Base-by-base conservation (phyloP, 2,797 vertebrate genomes). In the Chelon labrosus region DNA sequence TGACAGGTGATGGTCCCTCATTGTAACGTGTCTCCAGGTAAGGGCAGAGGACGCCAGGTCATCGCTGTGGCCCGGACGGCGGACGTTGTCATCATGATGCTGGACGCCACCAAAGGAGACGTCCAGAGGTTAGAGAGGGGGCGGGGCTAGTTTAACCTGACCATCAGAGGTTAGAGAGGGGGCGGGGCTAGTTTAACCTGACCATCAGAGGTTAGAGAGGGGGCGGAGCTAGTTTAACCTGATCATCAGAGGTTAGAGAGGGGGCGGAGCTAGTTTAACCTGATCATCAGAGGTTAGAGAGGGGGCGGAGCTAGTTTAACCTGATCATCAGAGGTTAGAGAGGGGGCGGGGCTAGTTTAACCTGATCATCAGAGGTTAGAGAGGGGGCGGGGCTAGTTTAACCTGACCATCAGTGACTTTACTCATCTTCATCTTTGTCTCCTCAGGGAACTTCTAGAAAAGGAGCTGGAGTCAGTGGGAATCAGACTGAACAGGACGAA, bases 11-110 rank as follows among this genome's bases (percentile, higher is more conserved):
- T 31, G 31, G 31, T 31, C 2, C 10, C 31, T 55, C 27, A 71
- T 11, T 38, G 74, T 70, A 74, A 65, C 31, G 3, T 55, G 60
- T 31, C 65, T 16, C 1, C 70, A 99, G 98, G 98, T 58, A 99
- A 99, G 93, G 98, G 98, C 53, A 94, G 98, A 80, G 98, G 98
- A 64, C 96, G 97, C 39, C 98, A 99, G 86, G 98, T 99, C 82
- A 99, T 99, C 0, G 98, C 98, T 2, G 98, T 99, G 44, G 98
- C 98, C 71, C 95, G 98, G 86, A 99, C 98, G 3, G 95, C 98
- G 3, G 98, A 99, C 0, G 98, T 99, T 0, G 97, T 99, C 55
- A 97, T 99, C 83, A 99, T 99, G 98, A 99, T 99, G 98, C 88
- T 99, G 93, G 98, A 99, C 46, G 98, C 98, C 85, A 99, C 97